A percentile compares a stretch with the other conserved stretches of the same genome.
Evolutionary conservation across 2,113 vertebrate species (phyloP).

Genomic region (Aramus guarauna): DNA sequence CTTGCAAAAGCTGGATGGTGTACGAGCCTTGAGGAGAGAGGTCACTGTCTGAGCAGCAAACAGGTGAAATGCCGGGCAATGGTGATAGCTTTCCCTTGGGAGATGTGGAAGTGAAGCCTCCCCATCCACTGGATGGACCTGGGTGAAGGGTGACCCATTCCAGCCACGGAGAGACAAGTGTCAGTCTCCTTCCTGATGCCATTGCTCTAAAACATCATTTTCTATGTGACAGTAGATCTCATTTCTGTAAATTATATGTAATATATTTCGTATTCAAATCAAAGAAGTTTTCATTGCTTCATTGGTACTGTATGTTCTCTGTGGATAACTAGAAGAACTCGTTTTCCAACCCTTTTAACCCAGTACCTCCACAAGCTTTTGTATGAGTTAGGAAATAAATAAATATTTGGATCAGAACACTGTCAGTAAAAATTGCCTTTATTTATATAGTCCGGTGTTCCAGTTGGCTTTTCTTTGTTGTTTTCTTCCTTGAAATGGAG

Average conservation of each 20-base stretch:
- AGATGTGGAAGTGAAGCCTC: not conserved
- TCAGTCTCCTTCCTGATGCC: not conserved
- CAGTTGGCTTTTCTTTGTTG: not conserved
- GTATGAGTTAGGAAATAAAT: constrained; percentile 49
- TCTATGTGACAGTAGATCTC: not conserved
- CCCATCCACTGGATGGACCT: not conserved
- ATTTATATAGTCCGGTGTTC: not conserved
- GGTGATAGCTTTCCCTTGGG: not conserved
- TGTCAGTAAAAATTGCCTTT: constrained; percentile 42
- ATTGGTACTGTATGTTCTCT: constrained; percentile 6
- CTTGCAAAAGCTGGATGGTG: not conserved
- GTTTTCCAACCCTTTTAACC: constrained; percentile 13
- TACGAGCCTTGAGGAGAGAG: not conserved
- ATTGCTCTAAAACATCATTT: not conserved
- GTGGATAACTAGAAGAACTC: constrained; percentile 11
- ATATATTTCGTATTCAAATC: constrained; percentile 8
- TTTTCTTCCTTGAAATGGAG: constrained; percentile 10
- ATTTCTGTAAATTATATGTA: not conserved
- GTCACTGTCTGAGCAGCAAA: not conserved
- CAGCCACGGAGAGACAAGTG: not conserved
- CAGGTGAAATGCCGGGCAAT: not conserved
- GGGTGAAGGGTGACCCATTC: not conserved
- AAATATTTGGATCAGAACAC: constrained; percentile 53
- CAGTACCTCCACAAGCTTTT: constrained; percentile 28
- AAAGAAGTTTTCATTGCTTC: not conserved